Percentiles rank a stretch among this genome's conserved stretches.
phyloP scores from a whole-genome alignment of 1,140 invertebrate genomes.

The Chymomyza costata region DNA sequence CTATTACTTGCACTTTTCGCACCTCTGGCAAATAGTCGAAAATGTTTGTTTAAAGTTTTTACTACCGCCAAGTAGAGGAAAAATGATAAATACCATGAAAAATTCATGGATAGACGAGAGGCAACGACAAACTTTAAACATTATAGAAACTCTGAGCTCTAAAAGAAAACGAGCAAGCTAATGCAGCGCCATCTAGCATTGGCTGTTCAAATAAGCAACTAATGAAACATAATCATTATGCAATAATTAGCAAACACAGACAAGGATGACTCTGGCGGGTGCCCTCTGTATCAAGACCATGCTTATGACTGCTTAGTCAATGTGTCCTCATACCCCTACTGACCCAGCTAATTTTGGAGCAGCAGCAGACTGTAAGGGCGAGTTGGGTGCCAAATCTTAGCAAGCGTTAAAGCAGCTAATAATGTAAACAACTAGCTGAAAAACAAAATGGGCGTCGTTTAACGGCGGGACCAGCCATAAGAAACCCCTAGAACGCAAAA shows the following conservation, averaged over 20 bases:
- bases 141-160: slow-evolving; percentile 40
- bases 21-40: background rate
- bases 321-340: too few relatives aligned
- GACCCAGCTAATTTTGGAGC: too few relatives aligned
- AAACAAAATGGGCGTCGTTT: background rate
- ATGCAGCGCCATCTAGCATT: slow-evolving; percentile 3
- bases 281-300: too few relatives aligned
- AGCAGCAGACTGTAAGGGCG: too few relatives aligned
- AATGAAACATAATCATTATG: slow-evolving; percentile 71
- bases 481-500: slow-evolving; percentile 17
- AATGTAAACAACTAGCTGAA: slow-evolving; percentile 58
- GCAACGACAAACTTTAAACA: too few relatives aligned
- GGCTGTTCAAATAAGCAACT: slow-evolving; percentile 8
- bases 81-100: slow-evolving; percentile 28
- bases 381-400: slow-evolving; percentile 39
- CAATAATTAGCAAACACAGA: slow-evolving; percentile 53
- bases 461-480: background rate
- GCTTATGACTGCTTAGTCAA: too few relatives aligned
- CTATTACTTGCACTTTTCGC: slow-evolving; percentile 59
- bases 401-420: slow-evolving; percentile 56
- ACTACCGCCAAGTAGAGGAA: background rate
- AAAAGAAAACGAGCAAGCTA: too few relatives aligned
- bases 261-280: too few relatives aligned
- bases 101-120: slow-evolving; percentile 17
- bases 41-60: slow-evolving; percentile 47